Conservation (phyloP, 2,888 invertebrate genomes). For the Orthonychiurus folsomi region DNA sequence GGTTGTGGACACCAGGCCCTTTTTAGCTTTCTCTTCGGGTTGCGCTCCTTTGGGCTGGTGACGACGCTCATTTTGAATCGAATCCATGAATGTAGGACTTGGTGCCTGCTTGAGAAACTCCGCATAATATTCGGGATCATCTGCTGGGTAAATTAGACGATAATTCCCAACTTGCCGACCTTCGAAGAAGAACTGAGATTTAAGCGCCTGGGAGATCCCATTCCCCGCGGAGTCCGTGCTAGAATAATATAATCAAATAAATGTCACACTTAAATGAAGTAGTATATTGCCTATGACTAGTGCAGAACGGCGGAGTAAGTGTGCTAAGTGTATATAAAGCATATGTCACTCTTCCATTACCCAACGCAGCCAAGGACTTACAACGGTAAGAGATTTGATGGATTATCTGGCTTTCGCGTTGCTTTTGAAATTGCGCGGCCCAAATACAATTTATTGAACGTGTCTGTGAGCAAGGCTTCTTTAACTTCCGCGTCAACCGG, state of each 20-base stretch:
- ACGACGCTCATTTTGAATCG: background rate
- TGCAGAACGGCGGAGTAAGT: no score
- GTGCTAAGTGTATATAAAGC: no score
- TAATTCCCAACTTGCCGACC: slow-evolving; percentile 64
- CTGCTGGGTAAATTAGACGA: slow-evolving; percentile 43
- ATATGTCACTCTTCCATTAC: no score
- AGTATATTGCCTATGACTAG: no score
- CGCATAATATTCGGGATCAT: background rate
- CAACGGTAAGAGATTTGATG: background rate
- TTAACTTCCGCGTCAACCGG: slow-evolving; percentile 78
- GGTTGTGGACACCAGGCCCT: background rate
- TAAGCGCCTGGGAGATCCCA: slow-evolving; percentile 29
- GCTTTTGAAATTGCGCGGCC: slow-evolving; percentile 42
- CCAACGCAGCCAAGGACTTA: slow-evolving; percentile 67
- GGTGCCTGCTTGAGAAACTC: background rate
- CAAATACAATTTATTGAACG: slow-evolving; percentile 67
- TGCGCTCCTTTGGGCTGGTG: background rate
- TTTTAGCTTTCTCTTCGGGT: background rate
- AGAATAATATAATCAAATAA: background rate
- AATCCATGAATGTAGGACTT: background rate
- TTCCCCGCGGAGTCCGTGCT: slow-evolving; percentile 13
- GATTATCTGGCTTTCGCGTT: background rate
- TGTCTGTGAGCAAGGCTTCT: slow-evolving; percentile 64
- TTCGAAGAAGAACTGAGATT: slow-evolving; percentile 60
- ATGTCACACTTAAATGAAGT: no score